Evolutionary conservation across 2,797 vertebrate genomes (phyloP).

Genomic region (Muscicapa comitata): DNA sequence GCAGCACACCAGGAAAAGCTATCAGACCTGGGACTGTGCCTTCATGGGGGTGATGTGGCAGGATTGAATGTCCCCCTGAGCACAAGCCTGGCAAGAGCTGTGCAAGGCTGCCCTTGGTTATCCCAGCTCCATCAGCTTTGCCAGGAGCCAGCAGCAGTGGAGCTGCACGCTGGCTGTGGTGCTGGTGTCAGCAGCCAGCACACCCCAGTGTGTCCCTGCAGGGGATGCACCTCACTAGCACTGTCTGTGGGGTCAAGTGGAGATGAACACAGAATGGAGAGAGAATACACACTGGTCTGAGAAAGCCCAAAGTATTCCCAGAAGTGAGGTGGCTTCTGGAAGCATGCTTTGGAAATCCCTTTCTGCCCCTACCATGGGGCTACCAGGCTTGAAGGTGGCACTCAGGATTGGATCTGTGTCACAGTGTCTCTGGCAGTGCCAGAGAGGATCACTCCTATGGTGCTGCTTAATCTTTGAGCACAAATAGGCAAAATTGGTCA

Average conservation of each 20-base stretch:
- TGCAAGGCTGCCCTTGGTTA: background rate
- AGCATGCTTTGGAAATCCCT: background rate
- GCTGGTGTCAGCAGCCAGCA: background rate
- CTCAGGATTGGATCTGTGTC: background rate
- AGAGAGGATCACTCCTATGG: background rate
- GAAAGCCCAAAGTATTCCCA: background rate
- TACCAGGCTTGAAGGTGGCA: background rate
- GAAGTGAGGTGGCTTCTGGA: background rate
- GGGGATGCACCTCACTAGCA: background rate
- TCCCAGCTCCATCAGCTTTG: background rate
- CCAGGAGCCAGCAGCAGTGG: background rate
- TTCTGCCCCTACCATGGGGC: accelerated
- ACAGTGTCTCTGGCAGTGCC: accelerated
- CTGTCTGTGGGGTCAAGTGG: background rate
- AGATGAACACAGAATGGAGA: background rate
- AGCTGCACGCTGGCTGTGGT: background rate
- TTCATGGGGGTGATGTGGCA: accelerated
- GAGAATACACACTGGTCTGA: background rate
- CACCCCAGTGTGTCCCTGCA: accelerated
- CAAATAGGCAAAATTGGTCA: background rate
- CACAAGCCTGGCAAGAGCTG: background rate
- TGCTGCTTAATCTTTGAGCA: background rate
- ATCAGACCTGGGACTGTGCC: background rate
- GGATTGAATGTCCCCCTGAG: background rate
- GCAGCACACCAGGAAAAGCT: background rate